phyloP scores from a whole-genome alignment of 1,140 invertebrate genomes.

The Stenopsyche tienmushanensis region DNA sequence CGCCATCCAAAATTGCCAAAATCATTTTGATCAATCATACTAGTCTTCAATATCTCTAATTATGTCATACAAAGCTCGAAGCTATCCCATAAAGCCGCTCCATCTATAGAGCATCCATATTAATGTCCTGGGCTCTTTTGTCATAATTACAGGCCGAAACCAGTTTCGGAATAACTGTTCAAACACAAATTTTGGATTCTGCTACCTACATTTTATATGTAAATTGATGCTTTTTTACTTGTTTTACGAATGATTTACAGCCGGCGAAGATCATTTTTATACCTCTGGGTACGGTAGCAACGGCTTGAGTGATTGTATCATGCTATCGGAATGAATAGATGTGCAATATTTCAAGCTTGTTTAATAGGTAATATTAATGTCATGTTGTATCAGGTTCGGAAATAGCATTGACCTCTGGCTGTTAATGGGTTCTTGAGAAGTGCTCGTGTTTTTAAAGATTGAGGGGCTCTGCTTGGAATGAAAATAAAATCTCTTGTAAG shows the following conservation, averaged over 20 bases:
- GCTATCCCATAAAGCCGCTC: no score
- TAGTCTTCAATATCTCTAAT: not conserved
- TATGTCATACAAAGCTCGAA: no score
- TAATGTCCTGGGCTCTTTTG: not conserved
- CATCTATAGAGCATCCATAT: no score
- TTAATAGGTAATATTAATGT: no score
- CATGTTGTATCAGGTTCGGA: no score
- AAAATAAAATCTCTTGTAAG: not conserved
- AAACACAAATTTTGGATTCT: not conserved
- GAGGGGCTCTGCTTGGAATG: no score
- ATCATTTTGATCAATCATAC: not conserved
- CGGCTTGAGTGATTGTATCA: not conserved
- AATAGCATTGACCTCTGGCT: no score
- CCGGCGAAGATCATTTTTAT: not conserved
- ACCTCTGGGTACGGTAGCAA: not conserved
- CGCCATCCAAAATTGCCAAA: not conserved
- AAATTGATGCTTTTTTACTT: not conserved
- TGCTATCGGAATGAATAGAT: no score
- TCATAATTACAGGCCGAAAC: not conserved
- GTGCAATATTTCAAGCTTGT: not conserved
- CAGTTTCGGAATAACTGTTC: not conserved
- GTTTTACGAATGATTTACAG: not conserved
- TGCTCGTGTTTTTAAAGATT: no score
- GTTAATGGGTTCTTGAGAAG: no score
- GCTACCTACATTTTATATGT: not conserved